A percentile compares a stretch with the other conserved stretches of the same genome.
These are phyloP conservation scores for Bombus superbus DNA, from an alignment of 1,140 invertebrate genomes.

Conservation along the genomic window DNA sequence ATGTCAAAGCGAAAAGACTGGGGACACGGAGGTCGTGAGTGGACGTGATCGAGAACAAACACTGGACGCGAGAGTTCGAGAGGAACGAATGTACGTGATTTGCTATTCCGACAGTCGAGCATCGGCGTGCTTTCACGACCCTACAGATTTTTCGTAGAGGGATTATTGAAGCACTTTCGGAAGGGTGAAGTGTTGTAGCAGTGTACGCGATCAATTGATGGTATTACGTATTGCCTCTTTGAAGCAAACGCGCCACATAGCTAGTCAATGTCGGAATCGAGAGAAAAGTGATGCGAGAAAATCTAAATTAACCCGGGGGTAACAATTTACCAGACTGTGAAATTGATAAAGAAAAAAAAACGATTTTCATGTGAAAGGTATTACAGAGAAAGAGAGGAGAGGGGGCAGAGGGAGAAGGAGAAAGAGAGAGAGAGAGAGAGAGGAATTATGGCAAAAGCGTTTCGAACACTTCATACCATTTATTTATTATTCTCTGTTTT, in stretches of 20 bases:
- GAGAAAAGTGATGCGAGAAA: background rate
- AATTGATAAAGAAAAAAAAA: background rate
- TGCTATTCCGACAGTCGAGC: slow-evolving; percentile 61
- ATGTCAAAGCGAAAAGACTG: slow-evolving; percentile 68
- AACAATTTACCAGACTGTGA: background rate
- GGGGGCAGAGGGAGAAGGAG: fast-evolving
- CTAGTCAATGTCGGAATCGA: background rate
- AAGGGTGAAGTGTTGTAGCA: background rate
- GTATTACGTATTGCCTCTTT: slow-evolving; percentile 22
- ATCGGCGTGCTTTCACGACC: slow-evolving; percentile 41
- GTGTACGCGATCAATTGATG: slow-evolving; percentile 34
- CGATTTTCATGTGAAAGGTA: too few relatives aligned
- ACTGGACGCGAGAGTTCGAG: background rate
- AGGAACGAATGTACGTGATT: slow-evolving; percentile 47
- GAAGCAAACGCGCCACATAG: background rate
- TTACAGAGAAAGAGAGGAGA: too few relatives aligned
- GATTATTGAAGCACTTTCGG: slow-evolving; percentile 40
- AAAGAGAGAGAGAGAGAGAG: too few relatives aligned
- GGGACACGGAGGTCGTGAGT: slow-evolving; percentile 13
- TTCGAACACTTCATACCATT: background rate
- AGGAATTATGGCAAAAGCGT: too few relatives aligned
- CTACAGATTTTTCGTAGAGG: slow-evolving; percentile 55
- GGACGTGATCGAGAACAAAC: slow-evolving; percentile 63
- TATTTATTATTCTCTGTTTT: background rate
- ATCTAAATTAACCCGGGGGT: background rate